Evolutionary conservation across 2,888 invertebrate genomes (phyloP).

Genomic region (Hydroisotoma schaefferi): DNA sequence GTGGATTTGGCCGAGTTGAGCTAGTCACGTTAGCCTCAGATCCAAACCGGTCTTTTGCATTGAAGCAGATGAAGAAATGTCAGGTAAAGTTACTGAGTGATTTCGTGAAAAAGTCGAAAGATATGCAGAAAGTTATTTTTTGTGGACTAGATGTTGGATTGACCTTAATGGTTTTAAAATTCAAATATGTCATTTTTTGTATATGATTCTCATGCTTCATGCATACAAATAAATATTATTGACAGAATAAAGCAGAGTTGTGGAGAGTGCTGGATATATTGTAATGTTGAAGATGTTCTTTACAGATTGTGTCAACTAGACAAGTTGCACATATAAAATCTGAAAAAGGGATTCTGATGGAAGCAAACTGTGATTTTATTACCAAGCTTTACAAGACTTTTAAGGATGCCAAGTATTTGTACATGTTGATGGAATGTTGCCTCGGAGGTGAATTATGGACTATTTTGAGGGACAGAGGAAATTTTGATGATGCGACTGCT

Average conservation of each 20-base stretch:
- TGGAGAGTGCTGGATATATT: no score
- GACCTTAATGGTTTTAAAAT: no score
- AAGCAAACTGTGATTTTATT: slow-evolving; percentile 70
- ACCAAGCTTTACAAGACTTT: slow-evolving; percentile 95
- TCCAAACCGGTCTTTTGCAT: slow-evolving; percentile 57
- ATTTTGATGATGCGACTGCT: slow-evolving; percentile 89
- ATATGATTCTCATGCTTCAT: no score
- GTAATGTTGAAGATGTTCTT: background rate
- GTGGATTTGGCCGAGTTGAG: slow-evolving; percentile 87
- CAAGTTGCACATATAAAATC: slow-evolving; percentile 99
- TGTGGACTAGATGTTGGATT: no score
- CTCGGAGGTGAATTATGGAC: slow-evolving; percentile 99
- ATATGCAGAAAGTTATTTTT: no score
- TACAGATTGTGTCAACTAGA: slow-evolving; percentile 88
- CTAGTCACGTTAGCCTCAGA: slow-evolving; percentile 56
- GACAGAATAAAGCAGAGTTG: no score
- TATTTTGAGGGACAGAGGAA: slow-evolving; percentile 83
- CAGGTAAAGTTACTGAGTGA: slow-evolving; percentile 60
- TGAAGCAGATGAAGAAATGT: slow-evolving; percentile 84
- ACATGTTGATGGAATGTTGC: slow-evolving; percentile 98
- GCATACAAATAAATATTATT: no score
- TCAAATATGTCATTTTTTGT: no score
- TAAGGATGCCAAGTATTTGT: slow-evolving; percentile 81
- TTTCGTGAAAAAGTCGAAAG: no score
- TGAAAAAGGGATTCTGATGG: slow-evolving; percentile 95